Evolutionary conservation across 2,888 invertebrate genomes (phyloP), one percentile per base, ranked within the genome.

Genomic region (Phymatocera aterrima): DNA sequence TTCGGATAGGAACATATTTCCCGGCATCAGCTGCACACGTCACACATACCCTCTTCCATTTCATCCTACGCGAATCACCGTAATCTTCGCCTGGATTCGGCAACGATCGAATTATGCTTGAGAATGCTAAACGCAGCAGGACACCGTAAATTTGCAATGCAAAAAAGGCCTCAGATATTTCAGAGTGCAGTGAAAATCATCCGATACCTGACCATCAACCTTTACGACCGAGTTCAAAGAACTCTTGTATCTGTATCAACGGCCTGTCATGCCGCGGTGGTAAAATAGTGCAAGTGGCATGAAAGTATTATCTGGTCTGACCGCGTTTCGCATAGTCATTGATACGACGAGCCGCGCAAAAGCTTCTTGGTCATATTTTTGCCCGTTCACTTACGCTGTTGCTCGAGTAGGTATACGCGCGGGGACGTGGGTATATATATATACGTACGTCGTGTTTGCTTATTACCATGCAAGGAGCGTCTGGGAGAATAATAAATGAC

Each of bases 401-500:
- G 12, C 34, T 34, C 46, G 43, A 18, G 31, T 46, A 8, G 60
- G 15, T 28, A 15, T 21, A 60, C 79, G 74, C 79, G 81, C 81
- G 81, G 81, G 54, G 68, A 74, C 70, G 60, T 80, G 65, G 78
- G 83, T 77, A 40, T 15, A 65, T 31, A 34, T 24, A 15, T 61
- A 31, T 24, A 34, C 78, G 15, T 46, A 57, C 40, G 79, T 77
- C 80, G 79, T 68, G 43, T 51, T 34, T 31, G 64, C 57, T 81
- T 79, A 77, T 84, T 84, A 70, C 80, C 83, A 83, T 84, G 80
- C 83, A 18, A 48, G 60, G 51, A 43, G 78, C 79, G 79, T 80
- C 74, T 78, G n/a, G 74, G 79, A 72, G 81, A 83, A 83, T 80
- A 78, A 83, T 80, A 83, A 79, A 84, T 79, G 80, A 78, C 70